phyloP scores from a whole-genome alignment of 2,888 invertebrate genomes.

The Teleogryllus oceanicus region DNA sequence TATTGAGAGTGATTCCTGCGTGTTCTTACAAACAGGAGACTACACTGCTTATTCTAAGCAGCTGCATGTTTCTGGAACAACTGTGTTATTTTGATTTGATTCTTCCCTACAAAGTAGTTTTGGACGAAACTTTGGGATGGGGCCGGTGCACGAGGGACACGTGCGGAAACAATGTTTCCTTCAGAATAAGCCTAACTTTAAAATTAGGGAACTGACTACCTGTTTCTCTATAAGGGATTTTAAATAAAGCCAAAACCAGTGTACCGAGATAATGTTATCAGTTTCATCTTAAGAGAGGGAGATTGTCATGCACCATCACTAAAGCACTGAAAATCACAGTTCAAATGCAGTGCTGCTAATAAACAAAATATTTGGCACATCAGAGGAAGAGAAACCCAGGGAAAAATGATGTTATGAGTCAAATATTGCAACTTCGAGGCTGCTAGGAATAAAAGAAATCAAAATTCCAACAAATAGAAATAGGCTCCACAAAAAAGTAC shows the following conservation, averaged over 20 bases:
- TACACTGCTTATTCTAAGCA: conserved; percentile 20
- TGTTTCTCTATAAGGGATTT: not conserved
- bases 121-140: conserved; percentile 37
- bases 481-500: not conserved
- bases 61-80: conserved; percentile 12
- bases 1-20: conserved; percentile 25
- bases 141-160: conserved; percentile 32
- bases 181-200: conserved; percentile 23
- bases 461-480: not conserved
- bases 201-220: conserved; percentile 22
- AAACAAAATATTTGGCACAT: conserved; percentile 33
- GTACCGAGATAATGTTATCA: not conserved
- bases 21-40: conserved; percentile 28
- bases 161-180: conserved; percentile 26
- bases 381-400: conserved; percentile 25
- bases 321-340: conserved; percentile 32
- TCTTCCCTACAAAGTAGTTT: conserved; percentile 22
- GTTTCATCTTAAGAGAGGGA: conserved; percentile 23
- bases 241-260: conserved; percentile 1
- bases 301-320: conserved; percentile 32
- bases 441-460: not conserved
- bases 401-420: conserved; percentile 25
- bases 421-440: not conserved
- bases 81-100: conserved; percentile 18
- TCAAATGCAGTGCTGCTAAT: conserved; percentile 32